A percentile compares a stretch with the other conserved stretches of the same genome.
Evolutionary conservation across 2,113 vertebrate species (phyloP).

Genomic region (Spheniscus mendiculus): DNA sequence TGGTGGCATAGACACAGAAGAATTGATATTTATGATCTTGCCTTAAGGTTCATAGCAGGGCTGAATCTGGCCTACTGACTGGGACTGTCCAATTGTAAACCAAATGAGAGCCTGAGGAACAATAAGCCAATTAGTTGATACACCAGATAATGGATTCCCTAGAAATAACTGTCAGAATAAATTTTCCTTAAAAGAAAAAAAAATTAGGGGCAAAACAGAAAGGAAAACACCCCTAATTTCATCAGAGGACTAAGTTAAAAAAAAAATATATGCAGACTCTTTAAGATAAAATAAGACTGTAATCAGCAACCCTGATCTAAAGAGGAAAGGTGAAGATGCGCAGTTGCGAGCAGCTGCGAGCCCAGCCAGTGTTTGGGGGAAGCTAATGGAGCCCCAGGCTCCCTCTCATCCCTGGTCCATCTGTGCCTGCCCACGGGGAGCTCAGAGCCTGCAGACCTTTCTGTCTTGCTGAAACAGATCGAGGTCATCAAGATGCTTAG

Average conservation of each 20-base stretch:
- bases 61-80: not conserved
- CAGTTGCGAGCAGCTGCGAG: not conserved
- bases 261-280: not conserved
- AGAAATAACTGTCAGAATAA: not conserved
- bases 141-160: not conserved
- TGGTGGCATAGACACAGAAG: not conserved
- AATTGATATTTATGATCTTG: not conserved
- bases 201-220: not conserved
- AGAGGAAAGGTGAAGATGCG: not conserved
- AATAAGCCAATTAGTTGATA: not conserved
- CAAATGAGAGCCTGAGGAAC: not conserved
- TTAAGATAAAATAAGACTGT: not conserved
- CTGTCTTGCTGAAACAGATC: not conserved
- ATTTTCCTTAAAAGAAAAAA: not conserved
- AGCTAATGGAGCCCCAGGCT: not conserved
- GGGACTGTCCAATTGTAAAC: not conserved
- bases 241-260: not conserved
- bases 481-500: not conserved
- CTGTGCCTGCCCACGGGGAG: not conserved
- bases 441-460: not conserved
- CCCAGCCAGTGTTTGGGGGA: rapidly evolving
- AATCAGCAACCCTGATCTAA: not conserved
- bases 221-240: not conserved
- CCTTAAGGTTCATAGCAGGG: not conserved
- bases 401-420: not conserved